phyloP scores from a whole-genome alignment of 2,797 vertebrate genomes.

The Gouania willdenowi region DNA sequence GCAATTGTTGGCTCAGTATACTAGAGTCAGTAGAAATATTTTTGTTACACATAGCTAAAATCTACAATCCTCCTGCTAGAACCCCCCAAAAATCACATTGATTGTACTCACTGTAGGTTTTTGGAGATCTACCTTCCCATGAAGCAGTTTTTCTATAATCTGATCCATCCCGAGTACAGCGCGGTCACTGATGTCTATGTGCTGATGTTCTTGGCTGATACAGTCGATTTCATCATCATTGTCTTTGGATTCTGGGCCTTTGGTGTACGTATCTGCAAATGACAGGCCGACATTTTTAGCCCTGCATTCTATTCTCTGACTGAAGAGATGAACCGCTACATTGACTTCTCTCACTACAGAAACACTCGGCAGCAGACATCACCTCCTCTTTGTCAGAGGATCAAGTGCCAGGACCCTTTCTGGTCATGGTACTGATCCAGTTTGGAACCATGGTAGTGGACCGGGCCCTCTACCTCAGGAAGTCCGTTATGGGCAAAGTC shows the following conservation, averaged over 20 bases:
- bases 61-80: no score
- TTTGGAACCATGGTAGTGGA: conserved; percentile 98
- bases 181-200: conserved; percentile 98
- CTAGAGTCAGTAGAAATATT: background rate
- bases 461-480: conserved; percentile 92
- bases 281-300: no score
- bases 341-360: conserved; percentile 65
- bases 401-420: conserved; percentile 92
- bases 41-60: background rate
- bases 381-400: conserved; percentile 96
- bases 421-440: conserved; percentile 98
- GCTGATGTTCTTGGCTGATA: conserved; percentile 97
- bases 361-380: conserved; percentile 95
- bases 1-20: background rate
- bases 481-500: conserved; percentile 95
- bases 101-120: conserved; percentile 63
- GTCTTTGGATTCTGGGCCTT: conserved; percentile 98
- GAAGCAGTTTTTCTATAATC: conserved; percentile 92
- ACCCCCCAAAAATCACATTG: no score
- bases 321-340: no score
- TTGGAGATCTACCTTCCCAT: conserved; percentile 91
- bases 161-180: conserved; percentile 97
- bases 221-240: conserved; percentile 96
- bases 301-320: no score
- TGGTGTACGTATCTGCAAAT: conserved; percentile 79